Evolutionary conservation across 2,113 vertebrate species (phyloP).

Genomic region (Bungarus multicinctus): DNA sequence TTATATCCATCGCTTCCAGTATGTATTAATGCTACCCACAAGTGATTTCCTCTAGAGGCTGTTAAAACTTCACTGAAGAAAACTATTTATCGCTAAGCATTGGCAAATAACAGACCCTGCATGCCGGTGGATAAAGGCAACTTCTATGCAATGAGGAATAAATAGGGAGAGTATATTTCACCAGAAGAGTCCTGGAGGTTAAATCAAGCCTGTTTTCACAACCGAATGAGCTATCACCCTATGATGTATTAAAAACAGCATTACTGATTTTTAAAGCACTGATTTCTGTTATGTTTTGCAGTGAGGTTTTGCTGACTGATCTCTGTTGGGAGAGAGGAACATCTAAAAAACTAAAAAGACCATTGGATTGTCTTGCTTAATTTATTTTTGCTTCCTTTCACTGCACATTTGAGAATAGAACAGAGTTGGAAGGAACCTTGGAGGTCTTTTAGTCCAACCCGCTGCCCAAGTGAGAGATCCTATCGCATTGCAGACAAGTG

Average conservation of each 20-base stretch:
- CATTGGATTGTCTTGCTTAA: background rate
- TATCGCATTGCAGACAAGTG: no score
- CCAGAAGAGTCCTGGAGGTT: constrained; percentile 18
- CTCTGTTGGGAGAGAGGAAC: background rate
- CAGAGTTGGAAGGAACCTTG: background rate
- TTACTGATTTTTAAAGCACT: constrained; percentile 13
- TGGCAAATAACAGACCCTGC: background rate
- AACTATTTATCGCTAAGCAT: constrained; percentile 14
- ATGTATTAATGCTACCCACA: constrained; percentile 17
- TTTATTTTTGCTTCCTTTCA: background rate
- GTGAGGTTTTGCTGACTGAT: background rate
- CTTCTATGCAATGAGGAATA: constrained; percentile 44
- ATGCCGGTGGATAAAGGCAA: constrained; percentile 3
- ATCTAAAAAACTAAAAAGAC: background rate
- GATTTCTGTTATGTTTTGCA: constrained; percentile 9
- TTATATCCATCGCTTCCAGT: constrained; percentile 8
- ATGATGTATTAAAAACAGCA: constrained; percentile 33
- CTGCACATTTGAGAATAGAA: background rate
- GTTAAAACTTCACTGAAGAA: constrained; percentile 10
- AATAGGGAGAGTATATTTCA: constrained; percentile 38
- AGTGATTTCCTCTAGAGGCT: constrained; percentile 21
- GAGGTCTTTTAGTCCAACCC: background rate
- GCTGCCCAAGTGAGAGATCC: background rate
- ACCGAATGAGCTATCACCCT: constrained; percentile 24
- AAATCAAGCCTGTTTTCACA: constrained; percentile 34